phyloP scores from a whole-genome alignment of 1,140 invertebrate species.

The Nautilus pompilius region DNA sequence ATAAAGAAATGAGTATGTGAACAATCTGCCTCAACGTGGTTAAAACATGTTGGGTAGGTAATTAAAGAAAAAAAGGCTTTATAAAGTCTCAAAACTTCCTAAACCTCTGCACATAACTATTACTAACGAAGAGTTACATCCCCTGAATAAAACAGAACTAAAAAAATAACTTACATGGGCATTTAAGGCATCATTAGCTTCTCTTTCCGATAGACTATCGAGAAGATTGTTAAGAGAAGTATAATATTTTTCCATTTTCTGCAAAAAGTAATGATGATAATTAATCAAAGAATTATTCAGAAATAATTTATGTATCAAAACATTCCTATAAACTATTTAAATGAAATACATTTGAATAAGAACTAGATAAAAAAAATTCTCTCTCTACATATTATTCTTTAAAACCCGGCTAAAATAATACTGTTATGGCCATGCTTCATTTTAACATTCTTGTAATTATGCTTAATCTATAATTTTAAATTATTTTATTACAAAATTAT shows the following conservation, averaged over 20 bases:
- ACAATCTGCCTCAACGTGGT: not conserved
- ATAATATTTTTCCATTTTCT: conserved; percentile 88
- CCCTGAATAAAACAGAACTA: not conserved
- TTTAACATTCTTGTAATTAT: no score
- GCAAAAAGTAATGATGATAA: conserved; percentile 61
- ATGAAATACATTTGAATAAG: no score
- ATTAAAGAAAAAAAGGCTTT: not conserved
- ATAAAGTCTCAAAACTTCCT: not conserved
- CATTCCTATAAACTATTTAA: no score
- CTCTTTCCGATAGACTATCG: conserved; percentile 83
- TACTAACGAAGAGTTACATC: not conserved
- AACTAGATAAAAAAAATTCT: no score
- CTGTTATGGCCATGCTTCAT: no score
- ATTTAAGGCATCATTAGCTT: conserved; percentile 85
- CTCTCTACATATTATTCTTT: no score
- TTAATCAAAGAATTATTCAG: no score
- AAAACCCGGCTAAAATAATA: no score
- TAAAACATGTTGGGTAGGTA: not conserved
- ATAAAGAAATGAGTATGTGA: not conserved
- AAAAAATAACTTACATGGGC: conserved; percentile 63
- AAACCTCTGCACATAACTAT: not conserved
- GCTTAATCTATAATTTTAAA: no score
- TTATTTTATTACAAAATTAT: no score
- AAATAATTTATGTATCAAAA: no score
- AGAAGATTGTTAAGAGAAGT: conserved; percentile 71